These are phyloP conservation scores for Sarcophaga rosellei DNA, from an alignment of 2,888 invertebrate species.

Conservation along the genomic window DNA sequence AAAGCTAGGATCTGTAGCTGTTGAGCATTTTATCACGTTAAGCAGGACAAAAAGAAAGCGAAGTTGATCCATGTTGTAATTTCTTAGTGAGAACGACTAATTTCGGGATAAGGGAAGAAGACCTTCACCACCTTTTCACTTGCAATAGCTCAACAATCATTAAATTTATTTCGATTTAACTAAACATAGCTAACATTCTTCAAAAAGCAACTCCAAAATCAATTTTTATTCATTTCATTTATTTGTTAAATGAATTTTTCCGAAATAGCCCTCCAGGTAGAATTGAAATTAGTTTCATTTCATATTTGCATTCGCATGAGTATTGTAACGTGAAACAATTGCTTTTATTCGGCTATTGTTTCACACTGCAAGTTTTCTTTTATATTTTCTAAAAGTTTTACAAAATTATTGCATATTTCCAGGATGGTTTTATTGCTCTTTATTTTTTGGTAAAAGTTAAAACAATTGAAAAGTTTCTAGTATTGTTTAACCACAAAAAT, in stretches of 20 bases:
- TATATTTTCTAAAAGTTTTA: not conserved
- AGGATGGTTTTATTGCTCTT: not conserved
- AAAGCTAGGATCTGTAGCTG: no score
- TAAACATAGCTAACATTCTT: no score
- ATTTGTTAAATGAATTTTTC: not conserved
- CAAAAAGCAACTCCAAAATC: no score
- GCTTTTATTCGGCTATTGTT: not conserved
- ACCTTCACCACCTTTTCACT: no score
- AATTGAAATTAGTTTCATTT: not conserved
- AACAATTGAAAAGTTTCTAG: not conserved
- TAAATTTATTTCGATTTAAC: no score
- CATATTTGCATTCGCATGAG: no score
- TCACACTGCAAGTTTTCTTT: not conserved
- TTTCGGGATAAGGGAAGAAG: no score
- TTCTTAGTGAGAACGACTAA: no score
- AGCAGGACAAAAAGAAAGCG: no score
- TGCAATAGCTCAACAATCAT: no score
- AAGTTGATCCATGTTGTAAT: no score
- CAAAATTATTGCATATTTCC: not conserved
- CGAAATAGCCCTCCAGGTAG: not conserved
- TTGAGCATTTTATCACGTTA: no score
- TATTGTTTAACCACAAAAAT: not conserved
- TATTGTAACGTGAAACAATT: not conserved
- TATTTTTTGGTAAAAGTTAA: not conserved
- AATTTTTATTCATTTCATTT: not conserved